phyloP scores from a whole-genome alignment of 2,113 vertebrate genomes.

The Aegithalos caudatus region DNA sequence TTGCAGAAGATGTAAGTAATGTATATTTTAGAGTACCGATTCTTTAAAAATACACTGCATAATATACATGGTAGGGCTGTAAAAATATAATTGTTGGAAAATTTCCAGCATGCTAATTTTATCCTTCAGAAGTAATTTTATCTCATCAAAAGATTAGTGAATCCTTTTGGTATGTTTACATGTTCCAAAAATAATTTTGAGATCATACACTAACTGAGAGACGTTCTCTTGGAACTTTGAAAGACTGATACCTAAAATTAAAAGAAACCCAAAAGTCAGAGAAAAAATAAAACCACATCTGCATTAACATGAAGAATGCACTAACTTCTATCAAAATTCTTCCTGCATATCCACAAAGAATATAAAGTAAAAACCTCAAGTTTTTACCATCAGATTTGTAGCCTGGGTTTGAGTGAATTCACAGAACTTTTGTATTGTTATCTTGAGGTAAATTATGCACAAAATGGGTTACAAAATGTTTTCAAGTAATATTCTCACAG shows the following conservation, averaged over 20 bases:
- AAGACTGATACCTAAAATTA: neutral
- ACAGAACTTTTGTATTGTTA: neutral
- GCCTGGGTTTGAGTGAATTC: neutral
- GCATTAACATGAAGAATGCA: neutral
- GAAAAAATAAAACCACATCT: neutral
- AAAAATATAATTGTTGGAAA: conserved; percentile 25
- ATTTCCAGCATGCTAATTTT: conserved; percentile 24
- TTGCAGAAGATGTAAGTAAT: neutral
- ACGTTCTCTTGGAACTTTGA: neutral
- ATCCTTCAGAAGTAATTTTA: conserved; percentile 56
- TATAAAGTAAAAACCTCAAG: neutral
- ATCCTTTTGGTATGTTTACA: neutral
- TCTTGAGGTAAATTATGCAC: neutral
- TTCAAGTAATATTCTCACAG: neutral
- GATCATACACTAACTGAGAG: neutral
- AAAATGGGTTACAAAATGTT: neutral
- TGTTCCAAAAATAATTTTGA: conserved; percentile 46
- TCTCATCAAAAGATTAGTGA: conserved; percentile 36
- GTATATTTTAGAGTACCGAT: neutral
- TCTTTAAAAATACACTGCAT: neutral
- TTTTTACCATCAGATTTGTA: neutral
- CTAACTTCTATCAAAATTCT: neutral
- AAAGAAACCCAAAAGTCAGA: neutral
- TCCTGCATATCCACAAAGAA: neutral
- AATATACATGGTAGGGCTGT: neutral